These are phyloP conservation scores for Trypoxylus dichotomus DNA, from an alignment of 1,140 invertebrate species.

Conservation along the genomic window DNA sequence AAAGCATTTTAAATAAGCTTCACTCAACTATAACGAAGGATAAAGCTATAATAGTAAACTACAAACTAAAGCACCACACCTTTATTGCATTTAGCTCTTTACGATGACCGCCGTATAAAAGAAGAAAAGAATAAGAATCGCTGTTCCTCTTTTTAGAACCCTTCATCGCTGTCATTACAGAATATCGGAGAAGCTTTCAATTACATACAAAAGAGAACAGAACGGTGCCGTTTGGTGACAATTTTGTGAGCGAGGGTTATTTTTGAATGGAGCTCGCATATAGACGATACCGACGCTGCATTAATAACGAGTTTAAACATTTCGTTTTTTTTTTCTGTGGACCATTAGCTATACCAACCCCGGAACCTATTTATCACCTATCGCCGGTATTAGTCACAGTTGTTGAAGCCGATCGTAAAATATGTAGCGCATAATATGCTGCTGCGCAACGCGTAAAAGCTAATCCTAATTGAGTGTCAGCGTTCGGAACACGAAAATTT, in stretches of 20 bases:
- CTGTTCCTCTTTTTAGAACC: neutral
- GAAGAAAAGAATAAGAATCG: neutral
- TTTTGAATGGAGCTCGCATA: neutral
- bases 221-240: neutral
- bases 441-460: constrained; percentile 18
- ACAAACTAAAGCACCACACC: neutral
- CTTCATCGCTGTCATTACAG: neutral
- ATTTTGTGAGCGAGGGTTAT: neutral
- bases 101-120: neutral
- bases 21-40: neutral
- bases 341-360: constrained; percentile 7
- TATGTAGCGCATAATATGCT: constrained; percentile 14
- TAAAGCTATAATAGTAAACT: neutral
- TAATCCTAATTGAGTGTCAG: constrained; percentile 25
- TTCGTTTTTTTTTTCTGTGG: constrained; percentile 4
- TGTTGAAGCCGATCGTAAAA: constrained; percentile 17
- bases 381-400: constrained; percentile 18
- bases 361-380: constrained; percentile 23
- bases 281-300: neutral
- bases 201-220: constrained; percentile 7
- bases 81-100: neutral
- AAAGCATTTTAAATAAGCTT: neutral
- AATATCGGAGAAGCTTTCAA: constrained; percentile 4
- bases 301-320: constrained; percentile 20
- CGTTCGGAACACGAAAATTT: constrained; percentile 16